These are phyloP conservation scores for Hippopotamus amphibius DNA, from an alignment of 2,113 vertebrate species.

Conservation along the genomic window DNA sequence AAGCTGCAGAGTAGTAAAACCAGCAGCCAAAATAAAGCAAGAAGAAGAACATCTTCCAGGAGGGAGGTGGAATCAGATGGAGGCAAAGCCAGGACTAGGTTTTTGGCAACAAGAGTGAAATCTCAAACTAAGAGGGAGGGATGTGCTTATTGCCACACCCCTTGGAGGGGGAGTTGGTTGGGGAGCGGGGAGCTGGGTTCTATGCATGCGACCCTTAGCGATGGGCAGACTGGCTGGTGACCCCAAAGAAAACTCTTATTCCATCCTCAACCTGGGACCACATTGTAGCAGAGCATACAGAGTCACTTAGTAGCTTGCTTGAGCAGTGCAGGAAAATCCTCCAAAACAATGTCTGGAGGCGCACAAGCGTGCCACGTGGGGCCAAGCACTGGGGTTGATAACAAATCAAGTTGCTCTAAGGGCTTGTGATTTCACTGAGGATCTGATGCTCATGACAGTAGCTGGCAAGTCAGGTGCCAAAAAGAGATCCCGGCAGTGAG, in stretches of 20 bases:
- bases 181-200: background rate
- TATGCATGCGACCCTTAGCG: background rate
- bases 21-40: conserved; percentile 2
- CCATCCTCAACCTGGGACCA: background rate
- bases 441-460: background rate
- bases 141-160: background rate
- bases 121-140: background rate
- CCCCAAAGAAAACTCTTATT: background rate
- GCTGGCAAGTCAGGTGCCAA: background rate
- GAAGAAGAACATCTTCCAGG: conserved; percentile 25
- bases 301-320: background rate
- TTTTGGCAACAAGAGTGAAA: background rate
- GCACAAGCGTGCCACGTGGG: background rate
- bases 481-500: background rate
- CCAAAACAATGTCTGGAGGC: background rate
- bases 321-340: background rate
- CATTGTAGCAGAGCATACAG: background rate
- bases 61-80: background rate
- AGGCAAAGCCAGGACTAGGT: conserved; percentile 13
- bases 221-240: background rate
- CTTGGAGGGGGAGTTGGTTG: background rate
- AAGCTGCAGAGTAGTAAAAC: background rate
- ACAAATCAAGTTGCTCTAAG: background rate
- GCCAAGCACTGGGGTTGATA: background rate
- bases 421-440: background rate